Conservation (phyloP, 2,113 vertebrate genomes). For the Ciconia maguari region DNA sequence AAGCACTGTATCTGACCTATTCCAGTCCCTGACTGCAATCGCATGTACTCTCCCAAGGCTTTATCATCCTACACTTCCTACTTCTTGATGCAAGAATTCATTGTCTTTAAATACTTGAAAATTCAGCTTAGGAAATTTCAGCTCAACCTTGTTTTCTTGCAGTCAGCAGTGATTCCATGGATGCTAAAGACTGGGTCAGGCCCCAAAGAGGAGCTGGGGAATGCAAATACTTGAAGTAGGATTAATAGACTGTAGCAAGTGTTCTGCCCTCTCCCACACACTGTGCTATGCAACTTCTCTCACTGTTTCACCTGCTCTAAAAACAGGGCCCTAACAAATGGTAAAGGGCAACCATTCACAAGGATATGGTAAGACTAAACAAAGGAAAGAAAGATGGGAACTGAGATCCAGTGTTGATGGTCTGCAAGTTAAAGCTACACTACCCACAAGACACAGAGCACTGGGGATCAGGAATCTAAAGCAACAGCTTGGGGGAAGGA, state of each 20-base stretch:
- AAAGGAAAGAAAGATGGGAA: neutral
- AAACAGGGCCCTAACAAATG: neutral
- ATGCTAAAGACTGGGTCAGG: neutral
- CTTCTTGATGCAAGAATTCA: neutral
- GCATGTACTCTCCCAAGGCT: neutral
- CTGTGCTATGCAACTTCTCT: neutral
- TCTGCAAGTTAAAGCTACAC: neutral
- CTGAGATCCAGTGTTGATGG: neutral
- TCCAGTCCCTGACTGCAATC: neutral
- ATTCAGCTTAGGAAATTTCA: neutral
- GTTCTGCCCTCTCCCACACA: neutral
- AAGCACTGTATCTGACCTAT: neutral
- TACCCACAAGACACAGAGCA: neutral
- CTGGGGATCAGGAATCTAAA: neutral
- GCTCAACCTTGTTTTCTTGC: neutral
- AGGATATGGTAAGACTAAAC: neutral
- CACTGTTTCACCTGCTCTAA: neutral
- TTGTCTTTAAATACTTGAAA: neutral
- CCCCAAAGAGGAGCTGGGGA: neutral
- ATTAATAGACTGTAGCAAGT: neutral
- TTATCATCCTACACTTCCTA: neutral
- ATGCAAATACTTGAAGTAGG: neutral
- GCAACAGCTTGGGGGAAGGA: neutral
- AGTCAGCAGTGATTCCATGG: neutral
- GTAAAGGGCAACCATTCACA: neutral